Evolutionary conservation across 1,140 invertebrate genomes (phyloP), one percentile per base, ranked within the genome.

Genomic region (Drosophila triauraria): DNA sequence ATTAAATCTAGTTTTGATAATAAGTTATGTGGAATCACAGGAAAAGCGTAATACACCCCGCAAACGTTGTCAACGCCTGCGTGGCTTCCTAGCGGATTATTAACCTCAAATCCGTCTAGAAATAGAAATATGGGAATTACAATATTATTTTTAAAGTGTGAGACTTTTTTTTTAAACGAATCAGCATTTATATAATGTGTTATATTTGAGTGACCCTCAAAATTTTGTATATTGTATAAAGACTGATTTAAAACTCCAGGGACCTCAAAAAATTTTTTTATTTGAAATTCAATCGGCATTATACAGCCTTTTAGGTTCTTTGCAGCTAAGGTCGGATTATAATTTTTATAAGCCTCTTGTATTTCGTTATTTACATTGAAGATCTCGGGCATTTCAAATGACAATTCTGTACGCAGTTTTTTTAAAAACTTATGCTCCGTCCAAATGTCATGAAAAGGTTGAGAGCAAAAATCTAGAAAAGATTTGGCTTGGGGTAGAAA

Each of bases 21-120:
- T 12, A 35, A 20, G n/a, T 53, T 8, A 6, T 53, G n/a, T 9
- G 51, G 30, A 35, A 53, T 20, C 13, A 35, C 30, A 10, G 51
- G 30, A 53, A 53, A 53, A 8, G 51, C 38, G 9, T 54, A 54
- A 20, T 54, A 38, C 8, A 38, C 51, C 1, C 51, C 30, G 27
- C 51, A 30, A 10, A 54, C n/a, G 17, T 20, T 54, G 4, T 54
- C 51, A 13, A 20, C n/a, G 3, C 17, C 17, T 17, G 32, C n/a
- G 17, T 54, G 51, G 12, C 51, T 54, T 54, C 51, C 51, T 23
- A 54, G n/a, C n/a, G 51, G 51, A 17, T 54, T 54, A n/a, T 38
- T 54, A 3, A 54, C 51, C 32, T 38, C 32, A 38, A 54, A 54
- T 13, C 51, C 51, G n/a, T 54, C 30, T 4, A 54, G 2, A 54